These are phyloP conservation scores for Cheirogaleus major DNA, from an alignment of 2,797 vertebrate genomes.

Conservation along the genomic window DNA sequence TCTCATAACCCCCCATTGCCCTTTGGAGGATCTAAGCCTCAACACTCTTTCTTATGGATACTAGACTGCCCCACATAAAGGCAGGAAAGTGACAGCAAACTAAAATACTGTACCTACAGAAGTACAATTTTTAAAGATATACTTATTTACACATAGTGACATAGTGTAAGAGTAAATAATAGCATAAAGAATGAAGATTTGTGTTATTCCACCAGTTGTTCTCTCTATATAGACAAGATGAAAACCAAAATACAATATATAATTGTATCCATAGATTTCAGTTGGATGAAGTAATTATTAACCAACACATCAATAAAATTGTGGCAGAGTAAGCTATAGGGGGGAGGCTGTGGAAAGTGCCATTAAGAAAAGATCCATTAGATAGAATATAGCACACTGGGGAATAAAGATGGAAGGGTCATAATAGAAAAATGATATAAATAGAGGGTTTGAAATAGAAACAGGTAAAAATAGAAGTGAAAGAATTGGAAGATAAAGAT, in stretches of 20 bases:
- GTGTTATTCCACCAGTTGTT: not conserved
- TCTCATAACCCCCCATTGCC: not conserved
- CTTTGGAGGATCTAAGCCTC: not conserved
- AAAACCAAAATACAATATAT: not conserved
- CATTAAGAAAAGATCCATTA: not conserved
- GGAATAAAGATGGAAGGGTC: not conserved
- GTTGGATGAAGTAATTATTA: not conserved
- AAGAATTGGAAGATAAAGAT: not conserved
- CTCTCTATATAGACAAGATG: not conserved
- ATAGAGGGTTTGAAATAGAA: conserved; percentile 20
- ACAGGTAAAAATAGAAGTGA: conserved; percentile 44
- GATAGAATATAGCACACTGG: not conserved
- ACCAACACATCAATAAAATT: not conserved
- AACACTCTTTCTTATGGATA: not conserved
- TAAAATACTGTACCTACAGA: not conserved
- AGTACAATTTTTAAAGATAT: not conserved
- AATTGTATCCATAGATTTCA: not conserved
- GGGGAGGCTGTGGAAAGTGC: not conserved
- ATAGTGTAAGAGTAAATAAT: not conserved
- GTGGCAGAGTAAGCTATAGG: not conserved
- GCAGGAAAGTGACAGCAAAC: not conserved
- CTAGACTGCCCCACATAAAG: not conserved
- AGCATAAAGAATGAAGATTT: not conserved
- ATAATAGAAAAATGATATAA: not conserved
- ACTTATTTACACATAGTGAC: not conserved